Evolutionary conservation across 2,888 invertebrate genomes (phyloP), one percentile per base, ranked within the genome.

Genomic region (Frankliniella intonsa): DNA sequence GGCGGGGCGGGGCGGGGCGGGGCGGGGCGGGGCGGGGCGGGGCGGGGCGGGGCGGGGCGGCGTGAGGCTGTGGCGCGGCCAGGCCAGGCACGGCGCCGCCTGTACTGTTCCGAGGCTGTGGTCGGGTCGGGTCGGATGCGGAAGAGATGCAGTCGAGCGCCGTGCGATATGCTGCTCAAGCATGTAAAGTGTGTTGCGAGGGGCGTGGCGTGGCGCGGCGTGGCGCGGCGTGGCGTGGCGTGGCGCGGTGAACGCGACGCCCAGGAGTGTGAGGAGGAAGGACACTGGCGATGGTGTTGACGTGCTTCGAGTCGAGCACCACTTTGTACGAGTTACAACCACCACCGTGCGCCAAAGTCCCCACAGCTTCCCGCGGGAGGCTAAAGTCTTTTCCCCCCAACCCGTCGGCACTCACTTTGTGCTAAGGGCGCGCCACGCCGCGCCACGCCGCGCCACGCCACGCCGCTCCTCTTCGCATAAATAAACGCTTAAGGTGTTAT

Each of bases 121-220:
- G 62, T n/a, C 22, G 22, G n/a, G 22, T n/a, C 12, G 5, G 14
- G 62, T n/a, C 22, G 22, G n/a, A 69, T n/a, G 69, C 69, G 69
- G 69, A 69, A 69, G 69, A 69, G 69, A 69, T 69, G 69, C 62
- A n/a, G 14, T 62, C 62, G 22, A n/a, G n/a, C 11, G 69, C 14
- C 7, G 55, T 55, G 55, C 55, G 55, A n/a, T 69, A 69, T 69
- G 69, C 69, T 22, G 69, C 69, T 69, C 69, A 69, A 69, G 69
- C 69, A 69, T 69, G 69, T 69, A 69, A 69, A 69, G 69, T 10
- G 69, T 22, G 9, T 22, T n/a, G n/a, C 22, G 38, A 17, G 62
- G 14, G 12, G 55, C 17, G 17, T 14, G 55, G 62, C 62, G 62
- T 62, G 14, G n/a, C 19, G 62, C 3, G 62, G 62, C 55, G 55